Base-by-base conservation (phyloP, 1,140 invertebrate genomes). In the Neelides sp. region DNA sequence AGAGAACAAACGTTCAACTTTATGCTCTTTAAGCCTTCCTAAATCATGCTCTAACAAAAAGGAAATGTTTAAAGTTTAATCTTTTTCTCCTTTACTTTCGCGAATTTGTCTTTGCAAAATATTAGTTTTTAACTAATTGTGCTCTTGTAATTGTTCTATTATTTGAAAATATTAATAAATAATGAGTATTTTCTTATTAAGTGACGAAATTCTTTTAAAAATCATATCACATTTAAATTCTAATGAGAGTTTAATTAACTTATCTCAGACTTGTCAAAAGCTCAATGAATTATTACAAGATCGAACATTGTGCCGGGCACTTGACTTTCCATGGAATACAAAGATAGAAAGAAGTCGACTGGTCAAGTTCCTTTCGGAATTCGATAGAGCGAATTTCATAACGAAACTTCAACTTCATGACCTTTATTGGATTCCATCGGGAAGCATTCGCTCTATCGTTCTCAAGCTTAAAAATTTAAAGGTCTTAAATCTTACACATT, bases 371-470 rank as follows among this genome's bases (percentile, higher is more conserved):
- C 30, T 58, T 5, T 30, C 30, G 35, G 37, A 58, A 27, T 22
- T 22, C 22, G 20, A 30, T 19, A 45, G 57, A 15, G 35, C 48
- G 13, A 10, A 30, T 4, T 24, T 58, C 2, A 51, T 58, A 13
- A 51, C 52, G 0, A 36, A 41, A 32, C 19, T 58, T 8, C 32
- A 48, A 36, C 26, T 58, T 3, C 45, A 40, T 28, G 57, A 58
- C 40, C 15, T 58, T 13, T 58, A 58, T 35, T 58, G 52, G 52
- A 40, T 58, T 10, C 57, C 57, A 2, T 55, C 52, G 10, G 48
- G 52, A 26, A 27, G 52, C 8, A 42, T 58, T 24, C 32, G 50
- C 5, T 34, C 51, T 30, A 37, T 48, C n/a, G 34, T 50, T 19
- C 1, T 28, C 8, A 28, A 37, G 5, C 36, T 58, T 36, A 30